Percentiles rank a stretch among this genome's conserved stretches.
Evolutionary conservation across 2,888 invertebrate species (phyloP).

Genomic region (Digitonthophagus gazella): DNA sequence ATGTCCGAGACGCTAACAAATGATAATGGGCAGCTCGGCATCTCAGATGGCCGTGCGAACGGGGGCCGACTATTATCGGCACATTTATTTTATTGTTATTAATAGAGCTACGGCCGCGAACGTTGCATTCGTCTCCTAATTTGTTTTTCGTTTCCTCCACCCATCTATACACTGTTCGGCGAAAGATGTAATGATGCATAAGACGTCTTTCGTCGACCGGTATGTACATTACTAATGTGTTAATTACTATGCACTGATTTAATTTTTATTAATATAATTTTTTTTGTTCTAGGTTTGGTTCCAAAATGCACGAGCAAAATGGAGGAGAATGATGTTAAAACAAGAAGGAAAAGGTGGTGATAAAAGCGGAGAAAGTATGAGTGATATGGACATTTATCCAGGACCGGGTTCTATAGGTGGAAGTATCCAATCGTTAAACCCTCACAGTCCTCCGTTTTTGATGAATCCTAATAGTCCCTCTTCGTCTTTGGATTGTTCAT

Average conservation of each 20-base stretch:
- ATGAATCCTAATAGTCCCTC: slow-evolving; percentile 69
- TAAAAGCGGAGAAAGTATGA: slow-evolving; percentile 64
- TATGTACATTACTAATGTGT: background rate
- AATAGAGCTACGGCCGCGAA: slow-evolving; percentile 43
- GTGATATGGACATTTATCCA: slow-evolving; percentile 62
- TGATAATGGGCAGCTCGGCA: slow-evolving; percentile 52
- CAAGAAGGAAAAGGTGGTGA: slow-evolving; percentile 72
- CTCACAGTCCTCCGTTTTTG: slow-evolving; percentile 71
- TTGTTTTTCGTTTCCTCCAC: too few relatives aligned
- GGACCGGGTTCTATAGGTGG: slow-evolving; percentile 61
- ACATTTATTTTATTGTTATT: slow-evolving; percentile 55
- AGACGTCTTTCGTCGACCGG: background rate
- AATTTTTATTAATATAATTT: too few relatives aligned
- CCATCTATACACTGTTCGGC: too few relatives aligned
- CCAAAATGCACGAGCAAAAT: slow-evolving; percentile 92
- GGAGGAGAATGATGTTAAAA: slow-evolving; percentile 83
- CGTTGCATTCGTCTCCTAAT: too few relatives aligned
- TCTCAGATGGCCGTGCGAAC: slow-evolving; percentile 46
- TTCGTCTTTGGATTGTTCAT: slow-evolving; percentile 72
- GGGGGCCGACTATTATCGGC: slow-evolving; percentile 52
- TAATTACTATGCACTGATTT: too few relatives aligned
- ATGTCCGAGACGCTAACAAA: slow-evolving; percentile 45
- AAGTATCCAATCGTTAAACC: slow-evolving; percentile 63
- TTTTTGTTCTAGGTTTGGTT: slow-evolving; percentile 84
- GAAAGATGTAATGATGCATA: background rate